phyloP scores from a whole-genome alignment of 30 jellyfish, hydroid and myxozoan genomes.

The Turritopsis rubra region DNA sequence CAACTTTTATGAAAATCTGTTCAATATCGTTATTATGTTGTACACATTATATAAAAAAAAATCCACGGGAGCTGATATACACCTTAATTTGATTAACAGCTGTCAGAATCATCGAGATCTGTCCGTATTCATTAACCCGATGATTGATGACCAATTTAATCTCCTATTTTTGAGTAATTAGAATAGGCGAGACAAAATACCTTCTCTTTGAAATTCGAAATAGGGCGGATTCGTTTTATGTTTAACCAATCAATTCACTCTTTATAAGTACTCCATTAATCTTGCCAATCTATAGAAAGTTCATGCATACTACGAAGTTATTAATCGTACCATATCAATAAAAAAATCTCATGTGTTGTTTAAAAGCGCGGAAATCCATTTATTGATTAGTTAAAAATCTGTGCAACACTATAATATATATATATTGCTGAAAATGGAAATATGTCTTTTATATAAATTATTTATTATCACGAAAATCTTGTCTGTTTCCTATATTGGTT shows the following conservation, averaged over 20 bases:
- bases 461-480: too few relatives aligned
- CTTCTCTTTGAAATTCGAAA: background rate
- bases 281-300: too few relatives aligned
- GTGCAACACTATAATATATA: too few relatives aligned
- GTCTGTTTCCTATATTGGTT: background rate
- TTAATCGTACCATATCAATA: too few relatives aligned
- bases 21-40: background rate
- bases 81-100: background rate
- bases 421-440: too few relatives aligned
- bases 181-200: background rate
- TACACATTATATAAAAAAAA: too few relatives aligned
- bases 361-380: background rate
- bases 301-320: too few relatives aligned
- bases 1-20: background rate
- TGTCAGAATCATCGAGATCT: background rate
- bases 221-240: background rate
- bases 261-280: too few relatives aligned
- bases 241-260: background rate
- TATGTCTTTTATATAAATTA: too few relatives aligned
- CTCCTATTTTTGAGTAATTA: background rate
- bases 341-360: background rate
- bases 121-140: background rate
- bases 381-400: too few relatives aligned
- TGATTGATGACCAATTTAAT: background rate
- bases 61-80: background rate